Base-by-base conservation (phyloP, 2,888 invertebrate species). In the Isoperla grammatica region DNA sequence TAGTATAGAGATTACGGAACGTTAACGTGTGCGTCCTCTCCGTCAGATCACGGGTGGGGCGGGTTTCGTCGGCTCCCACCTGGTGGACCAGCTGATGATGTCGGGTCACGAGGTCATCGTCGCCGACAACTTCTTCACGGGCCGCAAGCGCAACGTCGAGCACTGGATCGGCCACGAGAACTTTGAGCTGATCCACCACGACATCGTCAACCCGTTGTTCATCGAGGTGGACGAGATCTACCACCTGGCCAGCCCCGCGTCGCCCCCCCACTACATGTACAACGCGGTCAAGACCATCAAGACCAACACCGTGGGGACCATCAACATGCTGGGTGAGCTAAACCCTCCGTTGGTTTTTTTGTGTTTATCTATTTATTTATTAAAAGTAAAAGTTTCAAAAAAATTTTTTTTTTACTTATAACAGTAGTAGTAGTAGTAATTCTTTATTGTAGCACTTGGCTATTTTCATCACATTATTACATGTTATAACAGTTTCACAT, bases 211-310 rank as follows among this genome's bases (percentile, higher is more conserved):
- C 76, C 94, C 98, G 17, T 79, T 99, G 46, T 98, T 90, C 75
- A 88, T 98, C 64, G 99, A 99, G 83, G 96, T 97, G 56, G 90
- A 91, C 75, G 90, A 99, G 79, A 97, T 99, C 70, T 99, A 98
- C 75, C 98, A 99, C 74, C 79, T 99, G 71, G 99, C 99, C 15
- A 97, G 97, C 72, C 99, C 99, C 9, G 99, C 99, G 1, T 96
- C 96, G 67, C 99, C 99, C 19, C 97, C 96, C 0, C 98, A 99
- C 78, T 99, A 99, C 73, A 99, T 99, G 99, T 89, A 91, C 72
- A 99, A 99, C 79, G 98, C 99, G 29, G 97, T 99, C 2, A 99
- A 99, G 77, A 99, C 99, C 13, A 93, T 99, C 66, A 99, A 99
- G 76, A 98, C 98, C 0, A 99, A 99, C 75, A 96, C 98, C 1